phyloP scores from a whole-genome alignment of 2,888 invertebrate species.

The Drosophila paramelanica region DNA sequence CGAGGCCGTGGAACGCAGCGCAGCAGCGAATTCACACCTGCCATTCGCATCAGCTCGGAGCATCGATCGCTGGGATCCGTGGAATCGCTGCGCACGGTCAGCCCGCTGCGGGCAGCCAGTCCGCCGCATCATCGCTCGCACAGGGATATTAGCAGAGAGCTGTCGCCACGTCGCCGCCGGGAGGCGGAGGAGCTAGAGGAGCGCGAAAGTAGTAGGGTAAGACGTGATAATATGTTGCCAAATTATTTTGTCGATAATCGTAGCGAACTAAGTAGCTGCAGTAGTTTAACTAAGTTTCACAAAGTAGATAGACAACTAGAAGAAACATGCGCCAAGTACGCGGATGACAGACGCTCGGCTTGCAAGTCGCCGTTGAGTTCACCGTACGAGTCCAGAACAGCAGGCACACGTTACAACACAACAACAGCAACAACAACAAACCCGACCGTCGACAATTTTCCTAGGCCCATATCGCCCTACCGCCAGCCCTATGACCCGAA shows the following conservation, averaged over 20 bases:
- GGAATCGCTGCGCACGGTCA: conserved; percentile 75
- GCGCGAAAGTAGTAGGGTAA: conserved; percentile 84
- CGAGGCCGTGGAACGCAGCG: conserved; percentile 59
- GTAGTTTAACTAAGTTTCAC: conserved; percentile 84
- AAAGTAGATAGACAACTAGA: conserved; percentile 85
- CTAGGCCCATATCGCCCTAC: conserved; percentile 75
- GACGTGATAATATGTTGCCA: conserved; percentile 84
- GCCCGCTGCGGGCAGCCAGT: conserved; percentile 73
- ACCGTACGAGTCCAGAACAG: conserved; percentile 71
- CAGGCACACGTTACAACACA: conserved; percentile 59
- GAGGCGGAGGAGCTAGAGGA: conserved; percentile 83
- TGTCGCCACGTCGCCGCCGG: conserved; percentile 82
- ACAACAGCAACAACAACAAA: conserved; percentile 39
- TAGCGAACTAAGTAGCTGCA: conserved; percentile 82
- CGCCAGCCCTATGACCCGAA: conserved; percentile 73
- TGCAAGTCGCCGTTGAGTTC: conserved; percentile 79
- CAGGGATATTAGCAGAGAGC: conserved; percentile 81
- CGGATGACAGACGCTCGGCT: conserved; percentile 78
- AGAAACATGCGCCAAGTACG: conserved; percentile 80
- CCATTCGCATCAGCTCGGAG: conserved; percentile 79
- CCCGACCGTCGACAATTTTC: conserved; percentile 53
- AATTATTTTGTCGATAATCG: conserved; percentile 82
- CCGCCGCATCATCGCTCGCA: conserved; percentile 79
- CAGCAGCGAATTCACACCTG: conserved; percentile 64
- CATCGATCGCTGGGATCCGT: conserved; percentile 79